Percentiles rank a stretch among this genome's conserved stretches.
Evolutionary conservation across 64 coral and sea anemone genomes (phyloP).

Genomic region (Porites australiensis): DNA sequence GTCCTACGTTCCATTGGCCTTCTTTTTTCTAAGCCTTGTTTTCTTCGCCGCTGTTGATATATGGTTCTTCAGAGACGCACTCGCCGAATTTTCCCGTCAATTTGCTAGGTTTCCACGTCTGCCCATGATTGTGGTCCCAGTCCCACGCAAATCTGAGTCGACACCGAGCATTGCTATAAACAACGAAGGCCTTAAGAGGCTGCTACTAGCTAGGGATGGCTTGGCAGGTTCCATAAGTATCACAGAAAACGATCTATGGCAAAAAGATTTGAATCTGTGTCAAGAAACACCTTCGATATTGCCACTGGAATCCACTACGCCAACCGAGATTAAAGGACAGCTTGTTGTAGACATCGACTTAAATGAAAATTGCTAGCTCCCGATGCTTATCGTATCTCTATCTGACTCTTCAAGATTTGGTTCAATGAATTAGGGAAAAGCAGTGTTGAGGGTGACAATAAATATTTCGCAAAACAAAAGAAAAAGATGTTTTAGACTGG

Average conservation of each 20-base stretch:
- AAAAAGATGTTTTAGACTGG: no score
- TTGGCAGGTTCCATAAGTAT: slow-evolving; percentile 53
- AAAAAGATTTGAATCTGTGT: slow-evolving; percentile 38
- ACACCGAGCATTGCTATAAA: slow-evolving; percentile 54
- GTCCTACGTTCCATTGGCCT: slow-evolving; percentile 85
- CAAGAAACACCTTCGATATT: slow-evolving; percentile 33
- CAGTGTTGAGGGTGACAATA: no score
- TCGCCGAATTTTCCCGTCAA: slow-evolving; percentile 42
- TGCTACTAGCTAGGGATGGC: slow-evolving; percentile 49
- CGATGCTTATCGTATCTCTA: no score
- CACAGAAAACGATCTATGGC: slow-evolving; percentile 87
- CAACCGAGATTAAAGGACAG: slow-evolving; percentile 14
- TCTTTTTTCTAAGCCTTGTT: slow-evolving; percentile 91
- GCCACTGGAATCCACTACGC: slow-evolving; percentile 3
- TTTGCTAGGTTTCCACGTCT: slow-evolving; percentile 4
- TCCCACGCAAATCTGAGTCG: neutral
- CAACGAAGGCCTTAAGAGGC: slow-evolving; percentile 75
- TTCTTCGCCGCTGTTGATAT: slow-evolving; percentile 82
- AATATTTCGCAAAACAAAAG: no score
- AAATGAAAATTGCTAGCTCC: neutral
- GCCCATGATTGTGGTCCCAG: neutral
- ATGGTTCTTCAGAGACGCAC: slow-evolving; percentile 90
- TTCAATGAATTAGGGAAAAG: no score
- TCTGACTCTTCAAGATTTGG: no score
- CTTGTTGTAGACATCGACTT: slow-evolving; percentile 15